Base-by-base conservation (phyloP, 2,888 invertebrate genomes). In the Dynastes tityus region DNA sequence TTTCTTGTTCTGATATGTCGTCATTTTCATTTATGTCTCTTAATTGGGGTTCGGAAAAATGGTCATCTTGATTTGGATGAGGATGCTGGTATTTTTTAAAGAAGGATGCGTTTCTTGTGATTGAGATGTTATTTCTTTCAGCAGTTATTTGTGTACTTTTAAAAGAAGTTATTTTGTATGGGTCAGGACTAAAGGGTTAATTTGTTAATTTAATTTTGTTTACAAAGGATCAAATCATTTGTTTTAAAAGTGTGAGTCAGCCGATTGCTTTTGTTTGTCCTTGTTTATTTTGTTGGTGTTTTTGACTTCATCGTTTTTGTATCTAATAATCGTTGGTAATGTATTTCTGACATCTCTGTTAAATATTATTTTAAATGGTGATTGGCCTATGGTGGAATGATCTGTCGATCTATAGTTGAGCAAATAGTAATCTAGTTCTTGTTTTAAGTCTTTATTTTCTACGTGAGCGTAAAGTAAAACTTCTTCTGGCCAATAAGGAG, bases 341-440 rank as follows among this genome's bases (percentile, higher is more conserved):
- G 27, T 22, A 22, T 22, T 22, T 22, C 22, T 22, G 22, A 22
- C 22, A 22, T 22, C 22, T 22, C 22, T 22, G 22, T 22, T 22
- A 22, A 22, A 22, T 22, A 22, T 22, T 22, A 22, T 22, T 45
- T 68, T 9, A 51, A 68, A 51, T 68, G 49, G 51, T 11, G 49
- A 68, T 49, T 68, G 49, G 9, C 51, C 49, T 27, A 27, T 68
- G 22, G 67, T 53, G 6, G 68, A 37, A 37, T 37, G 55, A 53
- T 29, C 64, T 67, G 68, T 77, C 40, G 67, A 67, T 77, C 68
- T 37, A 37, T 67, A 77, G n/a, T 76, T 76, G 0, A 51, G 51
- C 11, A 76, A 27, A 27, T 49, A 76, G 11, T 76, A 51, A 29
- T 22, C 22, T 22, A 22, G 22, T 22, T 22, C 22, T 22, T 22